Percentiles rank a stretch among this genome's conserved stretches.
These are phyloP conservation scores for Myiotriccus ornatus DNA, from an alignment of 2,797 vertebrate genomes.

Conservation along the genomic window DNA sequence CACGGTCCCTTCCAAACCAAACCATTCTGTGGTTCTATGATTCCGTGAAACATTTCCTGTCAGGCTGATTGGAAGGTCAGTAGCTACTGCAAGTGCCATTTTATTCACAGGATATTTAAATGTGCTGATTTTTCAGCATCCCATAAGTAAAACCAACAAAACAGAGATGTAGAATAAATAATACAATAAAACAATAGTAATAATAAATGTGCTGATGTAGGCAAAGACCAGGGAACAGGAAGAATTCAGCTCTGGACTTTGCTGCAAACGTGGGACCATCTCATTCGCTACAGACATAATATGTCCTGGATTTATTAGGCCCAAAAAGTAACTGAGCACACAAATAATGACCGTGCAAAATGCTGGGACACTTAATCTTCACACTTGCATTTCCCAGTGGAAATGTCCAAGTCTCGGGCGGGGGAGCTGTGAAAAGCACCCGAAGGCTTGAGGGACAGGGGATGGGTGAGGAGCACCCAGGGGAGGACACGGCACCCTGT, in stretches of 20 bases:
- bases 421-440: not conserved
- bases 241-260: not conserved
- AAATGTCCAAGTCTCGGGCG: not conserved
- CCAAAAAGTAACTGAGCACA: not conserved
- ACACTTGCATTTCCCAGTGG: not conserved
- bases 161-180: not conserved
- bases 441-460: not conserved
- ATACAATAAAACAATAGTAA: not conserved
- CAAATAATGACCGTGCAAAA: not conserved
- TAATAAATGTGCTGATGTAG: not conserved
- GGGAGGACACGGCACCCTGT: not conserved
- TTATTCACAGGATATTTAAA: not conserved
- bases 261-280: rapidly evolving
- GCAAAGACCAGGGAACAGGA: not conserved
- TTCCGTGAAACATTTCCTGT: not conserved
- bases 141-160: not conserved
- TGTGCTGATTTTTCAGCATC: not conserved
- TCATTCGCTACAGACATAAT: not conserved
- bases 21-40: not conserved
- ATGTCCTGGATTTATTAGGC: not conserved
- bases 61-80: not conserved
- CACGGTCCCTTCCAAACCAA: not conserved
- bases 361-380: rapidly evolving
- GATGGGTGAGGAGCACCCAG: not conserved
- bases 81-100: not conserved